Evolutionary conservation across 2,113 vertebrate genomes (phyloP), one percentile per base, ranked within the genome.

Genomic region (Origma solitaria): DNA sequence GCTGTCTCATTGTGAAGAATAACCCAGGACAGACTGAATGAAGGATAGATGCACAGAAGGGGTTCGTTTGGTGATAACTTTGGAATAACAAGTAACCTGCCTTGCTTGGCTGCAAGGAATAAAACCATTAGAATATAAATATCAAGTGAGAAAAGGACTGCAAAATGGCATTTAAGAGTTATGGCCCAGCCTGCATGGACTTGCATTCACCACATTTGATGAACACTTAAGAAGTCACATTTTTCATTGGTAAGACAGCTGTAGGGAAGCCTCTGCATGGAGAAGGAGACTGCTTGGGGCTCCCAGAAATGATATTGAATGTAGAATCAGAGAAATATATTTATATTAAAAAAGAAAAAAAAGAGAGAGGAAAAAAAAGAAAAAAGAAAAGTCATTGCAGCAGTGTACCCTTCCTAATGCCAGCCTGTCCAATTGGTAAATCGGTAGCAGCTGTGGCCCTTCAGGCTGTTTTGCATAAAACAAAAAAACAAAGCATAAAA

Each of bases 341-440:
- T 23, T 53, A 11, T 37, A 40, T 20, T 20, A 2, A 3, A 27
- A 50, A 56, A 56, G 42, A 33, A 13, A 19, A 8, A 0, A 31
- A 6, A 37, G 2, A 50, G 9, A 28, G 5, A 18, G 9, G 18
- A 1, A 5, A 3, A 20, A 11, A n/a, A 35, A 35, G 30, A 31
- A 35, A 40, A 58, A 6, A 37, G 7, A 50, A 15, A 44, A 88
- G 24, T n/a, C 16, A 18, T 25, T 38, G 16, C 16, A 30, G 15
- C 30, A 22, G 6, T 6, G 42, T 25, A 30, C 4, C 9, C 40
- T 79, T 71, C 13, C 12, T 62, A 50, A 70, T 5, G 28, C 28
- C 49, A 75, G 51, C 35, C 62, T 72, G 60, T 13, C 81, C 70
- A 28, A 19, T 4, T 40, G 66, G 47, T 68, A 81, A 86, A 62